Evolutionary conservation across 2,797 vertebrate genomes (phyloP), one percentile per base, ranked within the genome.

Genomic region (Epinephelus awoara): DNA sequence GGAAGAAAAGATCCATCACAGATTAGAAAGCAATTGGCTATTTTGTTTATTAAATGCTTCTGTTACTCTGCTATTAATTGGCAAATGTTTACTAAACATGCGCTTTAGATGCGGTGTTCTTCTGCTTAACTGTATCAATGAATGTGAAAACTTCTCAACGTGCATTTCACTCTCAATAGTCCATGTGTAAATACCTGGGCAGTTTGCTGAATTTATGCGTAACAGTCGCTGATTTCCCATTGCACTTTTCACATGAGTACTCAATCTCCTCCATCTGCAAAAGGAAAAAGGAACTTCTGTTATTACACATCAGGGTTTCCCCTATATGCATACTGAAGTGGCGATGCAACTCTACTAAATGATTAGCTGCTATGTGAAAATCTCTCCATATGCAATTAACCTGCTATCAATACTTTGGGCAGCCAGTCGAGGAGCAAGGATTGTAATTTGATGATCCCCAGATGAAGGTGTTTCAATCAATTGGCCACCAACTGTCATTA

Each of bases 231-330:
- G 95, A 94, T 84, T 99, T 99, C 7, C 97, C 96, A 56, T 94
- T 96, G 92, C 98, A 99, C 84, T 99, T 99, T 86, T 99, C 98
- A 94, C 98, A 99, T 0, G 97, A 97, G 92, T 99, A 99, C 75
- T 99, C 98, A 0, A 99, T 98, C 91, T 99, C 98, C 91, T 99
- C 98, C 91, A 97, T 96, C 98, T 99, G 91, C 38, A 90, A 72
- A 86, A 81, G 55, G 57, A 49, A 49, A 8, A 49, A 19, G 18
- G 1, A 42, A 42, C 40, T 42, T 42, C 40, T 42, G 11, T 42
- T 3, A 12, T 11, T 42, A 42, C 34, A 34, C 34, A 42, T 10
- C 40, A 42, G 11, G 9, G 40, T 42, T 42, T 42, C 40, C 11
- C 40, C 11, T 12, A 12, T 42, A 42, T 42, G 40, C 40, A 42